Percentiles rank a stretch among this genome's conserved stretches.
These are phyloP conservation scores for Caenorhabditis sp. DNA, from an alignment of 2,888 invertebrate species.

Conservation along the genomic window DNA sequence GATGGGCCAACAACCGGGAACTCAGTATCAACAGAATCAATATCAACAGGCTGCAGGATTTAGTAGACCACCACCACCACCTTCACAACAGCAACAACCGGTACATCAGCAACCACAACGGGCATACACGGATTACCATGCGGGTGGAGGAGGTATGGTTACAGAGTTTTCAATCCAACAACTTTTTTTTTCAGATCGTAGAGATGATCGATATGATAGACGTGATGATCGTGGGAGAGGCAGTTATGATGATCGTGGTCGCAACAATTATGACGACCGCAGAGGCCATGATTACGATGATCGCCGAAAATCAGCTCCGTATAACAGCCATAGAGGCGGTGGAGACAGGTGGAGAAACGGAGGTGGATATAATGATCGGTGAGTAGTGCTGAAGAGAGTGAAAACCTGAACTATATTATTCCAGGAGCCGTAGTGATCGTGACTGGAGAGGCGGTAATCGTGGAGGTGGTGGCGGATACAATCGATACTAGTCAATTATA, in stretches of 20 bases:
- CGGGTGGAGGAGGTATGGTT: constrained; percentile 17
- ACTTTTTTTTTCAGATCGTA: constrained; percentile 11
- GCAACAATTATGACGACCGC: constrained; percentile 26
- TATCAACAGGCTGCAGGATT: constrained; percentile 21
- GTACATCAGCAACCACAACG: constrained; percentile 4
- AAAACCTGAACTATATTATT: not conserved
- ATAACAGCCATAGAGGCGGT: constrained; percentile 38
- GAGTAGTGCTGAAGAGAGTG: not conserved
- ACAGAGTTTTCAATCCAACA: constrained; percentile 1
- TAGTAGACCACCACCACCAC: constrained; percentile 7
- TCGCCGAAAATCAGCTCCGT: constrained; percentile 33
- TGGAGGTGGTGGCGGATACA: constrained; percentile 31
- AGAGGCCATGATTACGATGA: constrained; percentile 26
- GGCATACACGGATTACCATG: constrained; percentile 33
- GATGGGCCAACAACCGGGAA: not conserved
- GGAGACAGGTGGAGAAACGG: constrained; percentile 40
- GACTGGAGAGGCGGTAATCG: constrained; percentile 40
- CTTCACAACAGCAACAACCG: constrained; percentile 15
- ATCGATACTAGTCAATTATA: constrained; percentile 33
- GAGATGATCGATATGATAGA: constrained; percentile 28
- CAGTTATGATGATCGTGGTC: constrained; percentile 13
- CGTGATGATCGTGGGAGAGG: constrained; percentile 19
- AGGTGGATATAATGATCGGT: constrained; percentile 24
- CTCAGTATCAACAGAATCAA: constrained; percentile 5
- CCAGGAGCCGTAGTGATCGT: constrained; percentile 17